Base-by-base conservation (phyloP, 2,113 vertebrate species). In the Stictonetta naevosa region DNA sequence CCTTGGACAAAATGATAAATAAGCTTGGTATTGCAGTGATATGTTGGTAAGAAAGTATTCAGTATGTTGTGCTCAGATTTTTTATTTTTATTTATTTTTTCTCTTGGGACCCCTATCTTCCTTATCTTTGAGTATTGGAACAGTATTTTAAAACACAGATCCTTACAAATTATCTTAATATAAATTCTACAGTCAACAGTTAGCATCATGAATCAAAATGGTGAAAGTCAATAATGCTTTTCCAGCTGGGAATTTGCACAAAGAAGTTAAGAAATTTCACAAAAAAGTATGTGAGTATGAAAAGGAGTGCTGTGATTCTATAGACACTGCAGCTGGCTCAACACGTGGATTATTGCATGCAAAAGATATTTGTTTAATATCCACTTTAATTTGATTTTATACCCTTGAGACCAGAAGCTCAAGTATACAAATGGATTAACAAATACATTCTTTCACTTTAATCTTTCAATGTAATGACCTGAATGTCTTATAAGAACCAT, bases 341-440 rank as follows among this genome's bases (percentile, higher is more conserved):
- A 67, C 31, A 73, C 25, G 36, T 5, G 40, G 67, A 89, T 58
- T 60, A 74, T 25, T 86, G 13, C 40, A 77, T 59, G 31, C 52
- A 96, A 50, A 91, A 94, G n/a, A 59, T 63, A 73, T 93, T 78
- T 91, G 75, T 22, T 91, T 87, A 76, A 62, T 73, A 82, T 71
- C 22, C 58, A 80, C 36, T 86, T 80, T 85, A 81, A 92, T 89
- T 95, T 88, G 14, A 85, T 95, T 91, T 79, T 40, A 67, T 90
- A 83, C 63, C 28, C 82, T 1, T 2, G 79, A 94, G 87, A 85
- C 94, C 82, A 88, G 64, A 88, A 58, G 4, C 55, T 73, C 31
- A 60, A 67, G 67, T 79, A 66, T 36, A 90, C 48, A 95, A 88
- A 74, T 83, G 73, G 26, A 89, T 80, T 90, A 93, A 46, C 13